A percentile compares a stretch with the other conserved stretches of the same genome.
Evolutionary conservation across 2,113 vertebrate species (phyloP).

Genomic region (Oplegnathus fasciatus): DNA sequence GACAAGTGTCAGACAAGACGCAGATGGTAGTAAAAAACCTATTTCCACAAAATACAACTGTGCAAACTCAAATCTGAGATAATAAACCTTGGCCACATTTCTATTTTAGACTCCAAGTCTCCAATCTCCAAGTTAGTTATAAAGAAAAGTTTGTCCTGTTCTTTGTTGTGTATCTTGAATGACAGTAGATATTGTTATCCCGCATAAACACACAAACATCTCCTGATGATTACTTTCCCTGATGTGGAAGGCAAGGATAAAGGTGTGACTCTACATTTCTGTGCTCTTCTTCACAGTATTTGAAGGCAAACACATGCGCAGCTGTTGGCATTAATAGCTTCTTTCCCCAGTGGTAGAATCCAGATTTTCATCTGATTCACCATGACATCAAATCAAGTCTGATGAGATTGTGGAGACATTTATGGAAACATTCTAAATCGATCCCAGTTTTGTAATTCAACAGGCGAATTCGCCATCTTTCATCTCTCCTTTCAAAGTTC

Average conservation of each 20-base stretch:
- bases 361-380: slow-evolving; percentile 77
- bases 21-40: not conserved
- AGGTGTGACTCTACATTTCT: slow-evolving; percentile 50
- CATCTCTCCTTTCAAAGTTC: slow-evolving; percentile 78
- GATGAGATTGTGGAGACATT: slow-evolving; percentile 81
- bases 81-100: slow-evolving; percentile 10
- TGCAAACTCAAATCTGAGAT: slow-evolving; percentile 25
- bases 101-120: slow-evolving; percentile 2
- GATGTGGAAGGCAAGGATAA: slow-evolving; percentile 44
- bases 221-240: slow-evolving; percentile 38
- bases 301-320: slow-evolving; percentile 51
- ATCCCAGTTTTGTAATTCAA: slow-evolving; percentile 79
- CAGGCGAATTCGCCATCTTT: slow-evolving; percentile 77
- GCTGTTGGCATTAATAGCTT: slow-evolving; percentile 75
- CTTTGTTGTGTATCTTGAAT: slow-evolving; percentile 13
- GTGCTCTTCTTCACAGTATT: slow-evolving; percentile 21
- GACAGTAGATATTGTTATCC: slow-evolving; percentile 34
- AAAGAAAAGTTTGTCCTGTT: slow-evolving; percentile 13
- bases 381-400: slow-evolving; percentile 74
- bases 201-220: slow-evolving; percentile 17
- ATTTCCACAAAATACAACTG: slow-evolving; percentile 10
- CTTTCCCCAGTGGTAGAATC: slow-evolving; percentile 58
- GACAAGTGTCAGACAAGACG: slow-evolving; percentile 10
- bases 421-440: slow-evolving; percentile 80
- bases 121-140: slow-evolving; percentile 5